Conservation (phyloP, 2,797 vertebrate genomes). For the Notolabrus celidotus region DNA sequence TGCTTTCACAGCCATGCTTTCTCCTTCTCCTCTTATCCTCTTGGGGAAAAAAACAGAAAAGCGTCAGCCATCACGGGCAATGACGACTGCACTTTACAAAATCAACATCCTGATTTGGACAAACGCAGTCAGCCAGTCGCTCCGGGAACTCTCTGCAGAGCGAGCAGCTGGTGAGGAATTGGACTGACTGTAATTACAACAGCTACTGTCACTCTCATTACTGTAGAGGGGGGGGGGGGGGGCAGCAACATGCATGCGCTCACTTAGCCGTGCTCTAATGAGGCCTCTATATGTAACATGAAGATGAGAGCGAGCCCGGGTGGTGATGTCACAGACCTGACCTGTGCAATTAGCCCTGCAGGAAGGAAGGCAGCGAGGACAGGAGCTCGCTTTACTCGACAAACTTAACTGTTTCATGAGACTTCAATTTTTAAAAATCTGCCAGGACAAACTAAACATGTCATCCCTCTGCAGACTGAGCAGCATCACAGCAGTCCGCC, state of each 20-base stretch:
- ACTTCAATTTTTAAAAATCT: neutral
- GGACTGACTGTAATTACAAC: slow-evolving; percentile 62
- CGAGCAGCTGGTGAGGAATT: slow-evolving; percentile 20
- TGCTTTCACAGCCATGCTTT: too few species aligned
- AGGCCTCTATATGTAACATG: slow-evolving; percentile 63
- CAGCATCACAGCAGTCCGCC: neutral
- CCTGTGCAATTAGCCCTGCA: slow-evolving; percentile 66
- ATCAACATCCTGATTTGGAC: slow-evolving; percentile 34
- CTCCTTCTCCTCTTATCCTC: too few species aligned
- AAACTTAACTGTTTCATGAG: slow-evolving; percentile 15
- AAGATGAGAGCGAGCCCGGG: slow-evolving; percentile 66
- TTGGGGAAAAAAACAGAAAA: neutral
- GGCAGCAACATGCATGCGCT: slow-evolving; percentile 9
- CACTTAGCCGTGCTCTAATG: slow-evolving; percentile 70
- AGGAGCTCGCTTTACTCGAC: neutral
- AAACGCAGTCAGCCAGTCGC: slow-evolving; percentile 17
- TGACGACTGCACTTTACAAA: slow-evolving; percentile 27
- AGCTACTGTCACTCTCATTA: slow-evolving; percentile 69
- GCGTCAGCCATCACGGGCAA: slow-evolving; percentile 11
- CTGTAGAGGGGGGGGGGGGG: neutral
- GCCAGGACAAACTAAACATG: neutral
- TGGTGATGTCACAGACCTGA: slow-evolving; percentile 62
- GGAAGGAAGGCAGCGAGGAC: slow-evolving; percentile 6
- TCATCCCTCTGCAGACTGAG: slow-evolving; percentile 16
- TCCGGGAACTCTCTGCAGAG: slow-evolving; percentile 5